These are phyloP conservation scores for Anser brachyrhynchus DNA, from an alignment of 2,113 vertebrate genomes.

Conservation along the genomic window DNA sequence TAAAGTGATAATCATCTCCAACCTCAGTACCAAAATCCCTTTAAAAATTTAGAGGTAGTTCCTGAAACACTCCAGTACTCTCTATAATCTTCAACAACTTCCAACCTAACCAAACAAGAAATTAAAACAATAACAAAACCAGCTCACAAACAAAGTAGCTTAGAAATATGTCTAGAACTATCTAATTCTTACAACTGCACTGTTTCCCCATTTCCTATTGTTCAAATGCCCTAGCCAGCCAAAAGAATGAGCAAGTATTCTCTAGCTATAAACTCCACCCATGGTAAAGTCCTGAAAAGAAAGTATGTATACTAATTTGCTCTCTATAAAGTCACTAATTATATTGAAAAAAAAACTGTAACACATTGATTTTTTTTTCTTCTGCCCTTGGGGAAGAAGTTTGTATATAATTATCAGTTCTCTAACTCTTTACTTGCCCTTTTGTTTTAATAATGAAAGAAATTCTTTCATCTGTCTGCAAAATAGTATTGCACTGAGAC, in stretches of 20 bases:
- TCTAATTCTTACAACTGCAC: not conserved
- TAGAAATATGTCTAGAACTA: not conserved
- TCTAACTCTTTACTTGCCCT: conserved; percentile 51
- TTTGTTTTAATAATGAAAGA: conserved; percentile 54
- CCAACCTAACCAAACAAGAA: not conserved
- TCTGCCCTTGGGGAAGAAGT: conserved; percentile 8
- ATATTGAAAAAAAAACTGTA: not conserved
- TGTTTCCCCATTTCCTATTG: not conserved
- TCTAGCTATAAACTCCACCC: conserved; percentile 14
- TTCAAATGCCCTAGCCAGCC: not conserved
- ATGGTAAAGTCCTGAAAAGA: conserved; percentile 24
- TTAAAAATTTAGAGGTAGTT: not conserved
- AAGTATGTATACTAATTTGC: conserved; percentile 54
- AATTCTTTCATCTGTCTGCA: conserved; percentile 43
- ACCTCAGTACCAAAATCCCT: not conserved
- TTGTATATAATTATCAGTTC: conserved; percentile 48
- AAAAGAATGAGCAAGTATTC: conserved; percentile 25
- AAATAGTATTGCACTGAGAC: conserved; percentile 29
- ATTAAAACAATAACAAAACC: not conserved
- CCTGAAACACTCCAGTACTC: not conserved
- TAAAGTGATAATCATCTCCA: not conserved
- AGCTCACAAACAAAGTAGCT: not conserved
- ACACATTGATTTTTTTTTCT: conserved; percentile 16
- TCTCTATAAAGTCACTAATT: conserved; percentile 49
- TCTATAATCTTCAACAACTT: not conserved